Conservation (phyloP, 2,888 invertebrate species). For the Fragum sueziense region DNA sequence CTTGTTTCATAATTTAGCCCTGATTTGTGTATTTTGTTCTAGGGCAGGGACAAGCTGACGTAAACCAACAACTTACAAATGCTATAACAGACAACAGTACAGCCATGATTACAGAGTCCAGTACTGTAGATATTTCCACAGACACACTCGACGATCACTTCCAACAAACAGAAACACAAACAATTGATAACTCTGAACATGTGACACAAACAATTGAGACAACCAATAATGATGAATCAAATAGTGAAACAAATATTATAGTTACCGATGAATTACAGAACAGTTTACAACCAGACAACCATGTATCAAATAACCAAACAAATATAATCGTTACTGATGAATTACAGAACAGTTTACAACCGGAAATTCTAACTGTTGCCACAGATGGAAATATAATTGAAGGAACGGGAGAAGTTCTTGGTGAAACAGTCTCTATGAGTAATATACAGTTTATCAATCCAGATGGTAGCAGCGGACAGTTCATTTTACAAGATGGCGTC, state of each 20-base stretch:
- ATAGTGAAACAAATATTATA: not conserved
- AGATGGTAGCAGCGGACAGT: conserved; percentile 22
- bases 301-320: not conserved
- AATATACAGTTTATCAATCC: conserved; percentile 33
- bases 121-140: no score
- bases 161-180: no score
- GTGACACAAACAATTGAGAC: no score
- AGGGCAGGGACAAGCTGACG: no score
- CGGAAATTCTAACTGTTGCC: not conserved
- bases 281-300: not conserved
- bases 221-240: not conserved
- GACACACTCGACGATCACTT: no score
- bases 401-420: not conserved
- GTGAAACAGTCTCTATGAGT: not conserved
- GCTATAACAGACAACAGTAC: no score
- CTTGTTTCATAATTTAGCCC: no score
- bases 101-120: no score
- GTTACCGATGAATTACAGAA: not conserved
- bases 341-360: not conserved
- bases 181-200: no score
- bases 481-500: conserved; percentile 36
- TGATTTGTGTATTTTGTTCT: no score
- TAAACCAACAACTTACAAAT: no score
- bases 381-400: not conserved
- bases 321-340: not conserved